Evolutionary conservation across 1,140 invertebrate species (phyloP), one percentile per base, ranked within the genome.

Genomic region (Orius insidiosus): DNA sequence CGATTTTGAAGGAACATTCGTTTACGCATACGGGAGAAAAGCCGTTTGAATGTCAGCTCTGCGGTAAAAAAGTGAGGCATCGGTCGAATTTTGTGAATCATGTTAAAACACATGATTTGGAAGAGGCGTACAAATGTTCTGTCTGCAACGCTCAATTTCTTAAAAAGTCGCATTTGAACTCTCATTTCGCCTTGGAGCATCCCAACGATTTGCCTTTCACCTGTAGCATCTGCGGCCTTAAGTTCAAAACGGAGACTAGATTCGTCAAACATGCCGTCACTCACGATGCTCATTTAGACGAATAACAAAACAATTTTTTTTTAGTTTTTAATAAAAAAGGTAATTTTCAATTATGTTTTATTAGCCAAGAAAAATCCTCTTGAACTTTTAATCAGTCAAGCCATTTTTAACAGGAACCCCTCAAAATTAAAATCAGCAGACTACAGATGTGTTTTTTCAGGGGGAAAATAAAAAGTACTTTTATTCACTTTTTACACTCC

Each of bases 21-120:
- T 64, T 70, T 41, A 70, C 71, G n/a, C 71, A 74, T 53, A 71
- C 68, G 0, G 70, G 70, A 7, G 66, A 69, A 50, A 75, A 69
- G 62, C 75, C 66, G 39, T 73, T 65, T 55, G 72, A 67, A 51
- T 73, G 71, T 52, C 64, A 71, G 38, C 59, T 68, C 30, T 75
- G 73, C 53, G 70, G 68, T n/a, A 71, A 52, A 30, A n/a, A 46
- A 13, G 56, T 59, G 33, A 41, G 51, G 8, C 55, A 55, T 35
- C 66, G 67, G 48, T 49, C 53, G 1, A 55, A 54, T 48, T 53
- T 51, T 24, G 40, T 55, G 9, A 48, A 53, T 9, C 54, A 55
- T 35, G 47, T 53, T 2, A 47, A 52, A 39, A 42, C 47, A 49
- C 42, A 37, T 10, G 11, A 34, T 44, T 7, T 42, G n/a, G n/a